Evolutionary conservation across 2,797 vertebrate genomes (phyloP).

Genomic region (Numenius phaeopus): DNA sequence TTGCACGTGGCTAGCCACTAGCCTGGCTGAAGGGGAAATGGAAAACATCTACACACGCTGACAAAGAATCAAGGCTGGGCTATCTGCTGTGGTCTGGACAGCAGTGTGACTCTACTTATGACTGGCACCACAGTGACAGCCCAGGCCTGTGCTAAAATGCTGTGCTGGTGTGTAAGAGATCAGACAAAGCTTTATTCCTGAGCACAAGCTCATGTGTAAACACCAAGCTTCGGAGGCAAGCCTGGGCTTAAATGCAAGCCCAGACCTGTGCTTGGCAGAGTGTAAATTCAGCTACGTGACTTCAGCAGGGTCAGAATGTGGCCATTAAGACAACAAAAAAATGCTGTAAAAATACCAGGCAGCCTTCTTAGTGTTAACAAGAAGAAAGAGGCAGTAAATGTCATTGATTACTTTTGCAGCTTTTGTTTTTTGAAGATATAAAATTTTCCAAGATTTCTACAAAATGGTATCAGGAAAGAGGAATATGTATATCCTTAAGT

Average conservation of each 20-base stretch:
- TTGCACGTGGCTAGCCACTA: background rate
- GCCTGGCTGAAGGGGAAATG: background rate
- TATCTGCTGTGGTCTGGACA: background rate
- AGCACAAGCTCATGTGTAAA: background rate
- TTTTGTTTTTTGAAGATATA: background rate
- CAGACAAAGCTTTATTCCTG: background rate
- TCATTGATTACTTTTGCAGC: background rate
- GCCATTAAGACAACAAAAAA: background rate
- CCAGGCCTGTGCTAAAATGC: background rate
- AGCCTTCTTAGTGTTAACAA: background rate
- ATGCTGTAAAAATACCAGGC: background rate
- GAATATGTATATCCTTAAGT: background rate
- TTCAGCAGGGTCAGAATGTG: background rate
- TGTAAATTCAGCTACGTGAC: background rate
- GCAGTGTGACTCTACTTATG: background rate
- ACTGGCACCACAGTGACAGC: background rate
- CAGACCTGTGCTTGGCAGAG: background rate
- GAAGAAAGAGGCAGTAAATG: background rate
- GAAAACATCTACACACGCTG: accelerated
- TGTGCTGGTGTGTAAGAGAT: background rate
- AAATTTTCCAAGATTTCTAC: background rate
- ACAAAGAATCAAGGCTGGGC: background rate
- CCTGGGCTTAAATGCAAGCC: background rate
- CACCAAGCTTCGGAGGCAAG: accelerated
- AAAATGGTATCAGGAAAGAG: background rate